Percentiles rank a stretch among this genome's conserved stretches.
phyloP scores from a whole-genome alignment of 1,140 invertebrate species.

The Danaus melanippus region DNA sequence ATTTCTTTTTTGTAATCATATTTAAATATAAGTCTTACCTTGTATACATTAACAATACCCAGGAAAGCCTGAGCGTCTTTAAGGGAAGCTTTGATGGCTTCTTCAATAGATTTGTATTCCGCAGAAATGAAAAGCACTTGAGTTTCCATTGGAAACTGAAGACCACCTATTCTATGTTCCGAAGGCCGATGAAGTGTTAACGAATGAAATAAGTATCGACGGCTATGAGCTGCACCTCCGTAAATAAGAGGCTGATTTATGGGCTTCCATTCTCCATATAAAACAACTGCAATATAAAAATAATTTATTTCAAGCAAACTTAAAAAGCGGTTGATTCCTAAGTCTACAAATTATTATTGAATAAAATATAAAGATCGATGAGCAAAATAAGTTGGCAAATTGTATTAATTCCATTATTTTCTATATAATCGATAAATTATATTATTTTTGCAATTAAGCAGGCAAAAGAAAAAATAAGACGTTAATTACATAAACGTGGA shows the following conservation, averaged over 20 bases:
- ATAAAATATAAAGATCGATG: neutral
- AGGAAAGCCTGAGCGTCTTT: constrained; percentile 39
- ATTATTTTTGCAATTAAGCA: too few species aligned
- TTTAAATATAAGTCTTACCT: constrained; percentile 23
- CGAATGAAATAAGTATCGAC: constrained; percentile 49
- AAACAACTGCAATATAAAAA: constrained; percentile 30
- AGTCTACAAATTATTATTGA: neutral
- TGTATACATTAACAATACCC: constrained; percentile 39
- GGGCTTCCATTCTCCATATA: constrained; percentile 35
- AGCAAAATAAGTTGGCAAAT: too few species aligned
- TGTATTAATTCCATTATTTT: too few species aligned
- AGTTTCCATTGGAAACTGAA: constrained; percentile 42
- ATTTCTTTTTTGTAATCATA: too few species aligned
- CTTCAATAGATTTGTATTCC: constrained; percentile 31
- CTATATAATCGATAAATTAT: too few species aligned
- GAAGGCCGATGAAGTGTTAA: constrained; percentile 42
- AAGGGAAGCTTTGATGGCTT: constrained; percentile 31
- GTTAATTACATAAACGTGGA: neutral
- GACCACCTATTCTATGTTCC: constrained; percentile 38
- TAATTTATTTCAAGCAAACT: neutral
- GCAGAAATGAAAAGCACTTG: constrained; percentile 43
- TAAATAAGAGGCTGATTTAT: constrained; percentile 33
- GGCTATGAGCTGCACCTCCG: constrained; percentile 45
- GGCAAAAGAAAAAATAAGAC: neutral
- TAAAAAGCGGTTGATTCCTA: neutral